Evolutionary conservation across 1,140 invertebrate species (phyloP).

Genomic region (Caerostris darwini): DNA sequence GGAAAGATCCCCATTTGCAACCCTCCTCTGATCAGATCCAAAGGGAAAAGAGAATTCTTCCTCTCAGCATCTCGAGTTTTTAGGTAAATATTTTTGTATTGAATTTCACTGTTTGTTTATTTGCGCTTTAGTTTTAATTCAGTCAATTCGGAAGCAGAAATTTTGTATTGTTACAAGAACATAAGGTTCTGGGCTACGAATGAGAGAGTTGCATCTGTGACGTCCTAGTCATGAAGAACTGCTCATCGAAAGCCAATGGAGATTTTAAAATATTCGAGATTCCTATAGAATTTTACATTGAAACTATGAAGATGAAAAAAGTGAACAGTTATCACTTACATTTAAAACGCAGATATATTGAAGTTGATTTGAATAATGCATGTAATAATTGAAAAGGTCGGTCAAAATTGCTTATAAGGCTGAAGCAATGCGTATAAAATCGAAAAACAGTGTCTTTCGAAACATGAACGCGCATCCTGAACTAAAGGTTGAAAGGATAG

Average conservation of each 20-base stretch:
- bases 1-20: neutral
- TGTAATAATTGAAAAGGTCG: neutral
- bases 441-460: neutral
- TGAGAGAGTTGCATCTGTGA: neutral
- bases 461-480: neutral
- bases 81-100: slow-evolving; percentile 9
- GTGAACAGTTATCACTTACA: neutral
- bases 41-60: neutral
- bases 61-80: neutral
- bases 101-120: neutral
- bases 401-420: neutral
- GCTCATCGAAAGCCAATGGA: neutral
- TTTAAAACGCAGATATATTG: neutral
- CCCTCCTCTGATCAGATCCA: neutral
- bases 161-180: neutral
- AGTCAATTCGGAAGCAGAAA: neutral
- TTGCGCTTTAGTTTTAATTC: neutral
- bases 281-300: no score
- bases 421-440: neutral
- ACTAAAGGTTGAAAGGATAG: neutral
- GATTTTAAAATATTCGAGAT: neutral
- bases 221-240: neutral
- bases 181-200: neutral
- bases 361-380: neutral
- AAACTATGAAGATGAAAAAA: no score